Evolutionary conservation across 2,113 vertebrate genomes (phyloP), one percentile per base, ranked within the genome.

Genomic region (Scartelaos histophorus): DNA sequence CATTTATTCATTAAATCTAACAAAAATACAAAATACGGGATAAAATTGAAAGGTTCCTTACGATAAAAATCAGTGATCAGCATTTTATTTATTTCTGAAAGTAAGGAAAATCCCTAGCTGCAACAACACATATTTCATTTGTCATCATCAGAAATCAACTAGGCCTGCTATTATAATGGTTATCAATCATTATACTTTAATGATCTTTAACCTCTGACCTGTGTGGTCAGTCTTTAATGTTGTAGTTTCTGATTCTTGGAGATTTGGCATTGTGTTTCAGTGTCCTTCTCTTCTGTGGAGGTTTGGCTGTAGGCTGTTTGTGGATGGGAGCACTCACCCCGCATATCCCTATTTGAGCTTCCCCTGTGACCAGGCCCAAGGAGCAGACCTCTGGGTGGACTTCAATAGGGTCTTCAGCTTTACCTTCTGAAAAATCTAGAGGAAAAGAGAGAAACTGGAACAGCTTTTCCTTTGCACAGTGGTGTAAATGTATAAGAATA

Each of bases 241-340:
- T 97, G 81, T 98, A 98, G 91, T 98, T 98, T 53, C 95, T 93
- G 76, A 96, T 90, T 89, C 85, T 95, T 45, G 47, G 53, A 13
- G 15, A 51, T 21, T 57, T 17, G 65, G 25, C 43, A 60, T 9
- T 34, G 61, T 54, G 70, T 80, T 92, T 29, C 35, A 56, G 17
- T 71, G 70, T 71, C 79, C 92, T 57, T n/a, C 29, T 64, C 86
- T 86, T 76, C 83, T 93, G 24, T 88, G 85, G 43, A 90, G 94
- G 34, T 22, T 60, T 13, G 0, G 68, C 0, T 56, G 29, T 19
- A 15, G 64, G n/a, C 49, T 47, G 70, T 16, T 19, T 74, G 15
- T 68, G 56, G 21, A 91, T 61, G 22, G 89, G 77, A 75, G 90
- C 71, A 75, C 81, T 93, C 29, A 24, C 66, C 35, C 95, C 43